Base-by-base conservation (phyloP, 2,888 invertebrate species). In the Plusia festucae region DNA sequence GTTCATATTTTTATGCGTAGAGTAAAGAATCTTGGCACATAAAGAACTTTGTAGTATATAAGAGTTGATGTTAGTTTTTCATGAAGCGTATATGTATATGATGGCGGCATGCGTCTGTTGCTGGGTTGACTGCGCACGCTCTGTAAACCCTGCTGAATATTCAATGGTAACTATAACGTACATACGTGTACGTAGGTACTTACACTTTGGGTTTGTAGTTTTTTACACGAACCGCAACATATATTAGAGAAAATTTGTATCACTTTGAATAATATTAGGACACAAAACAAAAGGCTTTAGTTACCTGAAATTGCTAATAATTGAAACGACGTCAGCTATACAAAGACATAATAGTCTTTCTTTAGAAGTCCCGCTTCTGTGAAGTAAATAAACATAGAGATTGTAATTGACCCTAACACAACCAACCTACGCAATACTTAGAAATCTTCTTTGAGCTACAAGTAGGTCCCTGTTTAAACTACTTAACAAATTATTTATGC, bases 1-100 rank as follows among this genome's bases (percentile, higher is more conserved):
- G 52, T 76, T 44, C 53, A 59, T 76, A 76, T 76, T 76, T 76
- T 61, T 66, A 62, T 60, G 20, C 66, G n/a, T n/a, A 32, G 66
- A 53, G 44, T 11, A 30, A 24, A 4, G 40, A n/a, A n/a, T 40
- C n/a, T n/a, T 15, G 15, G 40, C n/a, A 40, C 40, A 40, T 40
- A 40, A 40, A n/a, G 7, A 40, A 40, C 5, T n/a, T 40, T 34
- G n/a, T 30, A 51, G 61, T 76, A 70, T 71, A 24, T 75, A 52
- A 40, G 53, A 78, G 53, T 69, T n/a, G 46, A 66, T 64, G 62
- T 62, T 40, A 53, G 60, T 63, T 74, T 63, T 62, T 56, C 65
- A 68, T 64, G 65, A 60, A 52, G 53, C 22, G 64, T 49, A 18
- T 9, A 57, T 54, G 64, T 63, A 60, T 55, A 62, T 8, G 1